These are phyloP conservation scores for Periphyllus acericola DNA, from an alignment of 2,888 invertebrate species.

Conservation along the genomic window DNA sequence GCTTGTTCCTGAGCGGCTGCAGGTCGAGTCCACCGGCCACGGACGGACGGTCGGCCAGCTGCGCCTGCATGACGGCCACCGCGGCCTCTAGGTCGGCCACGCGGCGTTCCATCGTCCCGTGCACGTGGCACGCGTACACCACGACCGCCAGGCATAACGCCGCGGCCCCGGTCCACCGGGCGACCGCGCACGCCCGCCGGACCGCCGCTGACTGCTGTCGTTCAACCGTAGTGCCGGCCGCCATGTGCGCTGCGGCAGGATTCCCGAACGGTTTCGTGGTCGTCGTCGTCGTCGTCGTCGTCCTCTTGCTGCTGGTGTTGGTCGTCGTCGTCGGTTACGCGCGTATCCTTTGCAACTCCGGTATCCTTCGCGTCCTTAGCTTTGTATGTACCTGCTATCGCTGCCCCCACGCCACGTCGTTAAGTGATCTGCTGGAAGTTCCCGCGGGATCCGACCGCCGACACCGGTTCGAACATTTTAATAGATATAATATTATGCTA, in stretches of 20 bases:
- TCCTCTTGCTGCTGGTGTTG: background rate
- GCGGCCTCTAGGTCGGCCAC: conserved; percentile 40
- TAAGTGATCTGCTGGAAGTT: conserved; percentile 51
- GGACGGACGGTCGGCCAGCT: background rate
- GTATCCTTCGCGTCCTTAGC: too few relatives aligned
- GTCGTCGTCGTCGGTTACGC: background rate
- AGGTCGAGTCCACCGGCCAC: background rate
- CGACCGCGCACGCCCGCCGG: conserved; percentile 5
- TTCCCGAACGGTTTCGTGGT: background rate
- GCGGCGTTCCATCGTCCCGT: conserved; percentile 29
- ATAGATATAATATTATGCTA: background rate
- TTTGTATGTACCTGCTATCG: too few relatives aligned
- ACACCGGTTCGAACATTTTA: conserved; percentile 50
- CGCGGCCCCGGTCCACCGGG: conserved; percentile 25
- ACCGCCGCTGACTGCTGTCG: conserved; percentile 24
- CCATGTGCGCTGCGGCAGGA: background rate
- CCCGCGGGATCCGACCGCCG: conserved; percentile 42
- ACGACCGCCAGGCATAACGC: conserved; percentile 39
- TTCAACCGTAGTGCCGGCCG: conserved; percentile 15
- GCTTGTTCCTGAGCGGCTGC: conserved; percentile 41
- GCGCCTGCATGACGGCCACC: conserved; percentile 39
- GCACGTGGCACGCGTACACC: conserved; percentile 48
- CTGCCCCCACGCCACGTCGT: background rate
- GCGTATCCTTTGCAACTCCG: too few relatives aligned
- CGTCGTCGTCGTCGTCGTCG: background rate